These are phyloP conservation scores for Drosophila trapezifrons DNA, from an alignment of 1,140 invertebrate species.

Conservation along the genomic window DNA sequence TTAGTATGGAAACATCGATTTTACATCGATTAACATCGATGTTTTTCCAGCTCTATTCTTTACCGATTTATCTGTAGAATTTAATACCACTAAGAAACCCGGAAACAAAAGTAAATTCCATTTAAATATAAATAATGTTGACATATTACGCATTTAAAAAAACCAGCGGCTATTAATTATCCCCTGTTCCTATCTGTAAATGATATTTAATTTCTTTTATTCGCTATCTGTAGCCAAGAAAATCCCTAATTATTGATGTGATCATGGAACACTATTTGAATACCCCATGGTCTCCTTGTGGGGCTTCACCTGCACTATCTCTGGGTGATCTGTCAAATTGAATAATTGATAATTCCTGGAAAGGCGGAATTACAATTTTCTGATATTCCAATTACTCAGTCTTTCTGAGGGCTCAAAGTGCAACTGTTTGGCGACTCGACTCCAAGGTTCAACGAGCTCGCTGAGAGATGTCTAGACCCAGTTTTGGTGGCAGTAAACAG, in stretches of 20 bases:
- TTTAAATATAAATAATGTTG: conserved; percentile 16
- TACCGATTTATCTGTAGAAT: not conserved
- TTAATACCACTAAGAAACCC: not conserved
- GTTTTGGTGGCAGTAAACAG: conserved; percentile 9
- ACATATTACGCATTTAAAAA: not conserved
- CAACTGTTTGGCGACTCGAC: not conserved
- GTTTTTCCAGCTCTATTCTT: no score
- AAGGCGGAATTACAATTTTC: conserved; percentile 14
- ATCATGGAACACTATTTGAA: conserved; percentile 13
- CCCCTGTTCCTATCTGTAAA: not conserved
- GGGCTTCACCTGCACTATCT: conserved; percentile 16
- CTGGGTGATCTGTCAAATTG: conserved; percentile 11
- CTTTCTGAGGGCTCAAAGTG: conserved; percentile 13
- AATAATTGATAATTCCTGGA: conserved; percentile 31
- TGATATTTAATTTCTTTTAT: conserved; percentile 12
- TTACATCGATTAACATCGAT: no score
- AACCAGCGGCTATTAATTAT: not conserved
- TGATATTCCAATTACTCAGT: conserved; percentile 17
- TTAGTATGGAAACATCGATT: no score
- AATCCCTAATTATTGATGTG: conserved; percentile 12
- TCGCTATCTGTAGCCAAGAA: conserved; percentile 13
- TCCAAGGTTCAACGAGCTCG: conserved; percentile 37
- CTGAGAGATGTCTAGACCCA: conserved; percentile 27
- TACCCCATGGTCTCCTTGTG: conserved; percentile 2
- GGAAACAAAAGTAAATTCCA: not conserved